Percentiles rank a stretch among this genome's conserved stretches.
These are phyloP conservation scores for Ips nitidus DNA, from an alignment of 1,140 invertebrate species.

Conservation along the genomic window DNA sequence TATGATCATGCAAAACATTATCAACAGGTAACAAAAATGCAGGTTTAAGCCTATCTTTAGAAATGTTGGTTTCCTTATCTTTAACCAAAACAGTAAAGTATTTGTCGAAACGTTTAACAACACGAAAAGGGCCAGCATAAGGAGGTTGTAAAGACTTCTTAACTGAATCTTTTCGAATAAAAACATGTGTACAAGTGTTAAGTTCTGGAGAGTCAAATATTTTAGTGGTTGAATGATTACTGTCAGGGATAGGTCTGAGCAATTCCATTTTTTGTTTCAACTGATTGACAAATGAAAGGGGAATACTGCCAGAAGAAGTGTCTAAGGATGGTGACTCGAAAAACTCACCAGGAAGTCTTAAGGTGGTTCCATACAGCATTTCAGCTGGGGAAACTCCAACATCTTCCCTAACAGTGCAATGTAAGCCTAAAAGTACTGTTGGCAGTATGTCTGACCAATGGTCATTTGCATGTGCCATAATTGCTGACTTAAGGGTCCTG, in stretches of 20 bases:
- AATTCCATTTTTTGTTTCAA: slow-evolving; percentile 6
- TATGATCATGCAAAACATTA: neutral
- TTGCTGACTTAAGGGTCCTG: slow-evolving; percentile 38
- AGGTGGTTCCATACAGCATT: slow-evolving; percentile 42
- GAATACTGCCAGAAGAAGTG: neutral
- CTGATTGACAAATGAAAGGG: neutral
- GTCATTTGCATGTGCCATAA: slow-evolving; percentile 28
- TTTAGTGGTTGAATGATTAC: neutral
- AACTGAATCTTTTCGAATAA: neutral
- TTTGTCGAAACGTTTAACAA: neutral
- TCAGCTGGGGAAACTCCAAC: slow-evolving; percentile 44
- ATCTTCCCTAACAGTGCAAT: slow-evolving; percentile 39
- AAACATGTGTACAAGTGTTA: slow-evolving; percentile 10
- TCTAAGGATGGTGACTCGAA: neutral
- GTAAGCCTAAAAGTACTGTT: slow-evolving; percentile 38
- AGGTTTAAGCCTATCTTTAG: slow-evolving; percentile 1
- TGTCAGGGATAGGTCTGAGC: slow-evolving; percentile 6
- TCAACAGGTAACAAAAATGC: neutral
- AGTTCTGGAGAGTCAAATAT: slow-evolving; percentile 5
- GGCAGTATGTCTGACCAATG: slow-evolving; percentile 34
- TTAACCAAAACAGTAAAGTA: neutral
- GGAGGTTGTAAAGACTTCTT: slow-evolving; percentile 10
- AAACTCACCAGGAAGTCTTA: slow-evolving; percentile 43
- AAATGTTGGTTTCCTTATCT: slow-evolving; percentile 4
- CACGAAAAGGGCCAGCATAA: slow-evolving; percentile 1